A percentile compares a stretch with the other conserved stretches of the same genome.
These are phyloP conservation scores for Drosophila dives DNA, from an alignment of 2,888 invertebrate genomes.

Conservation along the genomic window DNA sequence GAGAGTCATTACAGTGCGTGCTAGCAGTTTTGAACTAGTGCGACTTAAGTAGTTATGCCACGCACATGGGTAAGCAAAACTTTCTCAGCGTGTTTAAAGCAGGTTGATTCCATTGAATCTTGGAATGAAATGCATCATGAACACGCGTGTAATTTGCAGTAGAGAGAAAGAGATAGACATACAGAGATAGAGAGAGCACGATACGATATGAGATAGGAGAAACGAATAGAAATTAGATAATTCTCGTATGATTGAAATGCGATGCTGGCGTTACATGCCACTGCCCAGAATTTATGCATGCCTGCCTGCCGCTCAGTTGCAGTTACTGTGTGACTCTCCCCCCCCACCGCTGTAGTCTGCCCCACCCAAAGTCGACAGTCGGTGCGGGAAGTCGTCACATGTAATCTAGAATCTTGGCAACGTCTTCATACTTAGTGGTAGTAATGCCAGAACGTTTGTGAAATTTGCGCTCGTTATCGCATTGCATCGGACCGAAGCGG, in stretches of 20 bases:
- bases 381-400: conserved; percentile 65
- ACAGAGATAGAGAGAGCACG: not conserved
- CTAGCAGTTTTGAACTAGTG: conserved; percentile 7
- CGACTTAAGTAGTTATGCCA: conserved; percentile 28
- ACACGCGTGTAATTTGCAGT: conserved; percentile 34
- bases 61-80: conserved; percentile 27
- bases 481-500: conserved; percentile 58
- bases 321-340: conserved; percentile 20
- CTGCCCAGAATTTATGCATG: conserved; percentile 76
- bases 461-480: conserved; percentile 79
- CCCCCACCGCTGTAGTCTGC: not conserved
- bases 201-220: not conserved
- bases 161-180: not conserved
- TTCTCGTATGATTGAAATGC: conserved; percentile 72
- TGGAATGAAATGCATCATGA: conserved; percentile 49
- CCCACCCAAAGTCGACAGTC: conserved; percentile 23
- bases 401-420: conserved; percentile 77
- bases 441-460: conserved; percentile 70
- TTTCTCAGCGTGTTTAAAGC: conserved; percentile 73
- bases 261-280: conserved; percentile 75
- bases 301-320: conserved; percentile 45
- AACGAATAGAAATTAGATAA: conserved; percentile 73
- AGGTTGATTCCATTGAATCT: conserved; percentile 68
- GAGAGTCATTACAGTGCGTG: conserved; percentile 26
- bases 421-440: conserved; percentile 76